Base-by-base conservation (phyloP, 2,888 invertebrate species). In the Plemyria rubiginata region DNA sequence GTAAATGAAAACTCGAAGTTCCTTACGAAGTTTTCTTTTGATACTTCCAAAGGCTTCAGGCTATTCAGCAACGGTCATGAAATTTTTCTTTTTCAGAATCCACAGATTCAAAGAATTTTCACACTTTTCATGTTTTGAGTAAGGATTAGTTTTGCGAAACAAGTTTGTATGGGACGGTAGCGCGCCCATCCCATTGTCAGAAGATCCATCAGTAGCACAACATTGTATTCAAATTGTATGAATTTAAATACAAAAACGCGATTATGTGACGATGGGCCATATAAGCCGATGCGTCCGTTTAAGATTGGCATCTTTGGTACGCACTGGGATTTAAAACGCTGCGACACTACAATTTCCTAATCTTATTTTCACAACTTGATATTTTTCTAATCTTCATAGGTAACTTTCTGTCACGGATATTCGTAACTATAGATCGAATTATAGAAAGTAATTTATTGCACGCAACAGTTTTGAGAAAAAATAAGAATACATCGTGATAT, bases 241-340 rank as follows among this genome's bases (percentile, higher is more conserved):
- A 82, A 92, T 92, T 92, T 92, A 87, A 92, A 92, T 92, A 92
- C 90, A 92, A 92, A 87, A 86, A 84, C 85, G 85, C 90, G 91
- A 92, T 91, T 92, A 92, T 89, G 87, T 91, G 90, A 88, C 88
- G 87, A 88, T 82, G 84, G 79, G 73, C 73, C 79, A 75, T 77
- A 81, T 88, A 88, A 90, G 89, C 82, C 77, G 82, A 76, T 80
- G 82, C 85, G 83, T 85, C 87, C 86, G 84, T 66, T 66, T 51
- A 56, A 74, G 90, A 91, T 90, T 88, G 84, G 82, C 87, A 90
- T 90, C 87, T 81, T 45, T 76, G 53, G 6, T 32, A 85, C 88
- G 76, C 85, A 88, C 88, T 85, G 66, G 50, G 38, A 0, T 3
- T 15, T 48, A 15, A n/a, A 57, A 65, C 46, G 69, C 38, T 11